A percentile compares a stretch with the other conserved stretches of the same genome.
phyloP scores from a whole-genome alignment of 2,797 vertebrate genomes.

The Syngnathus acus region DNA sequence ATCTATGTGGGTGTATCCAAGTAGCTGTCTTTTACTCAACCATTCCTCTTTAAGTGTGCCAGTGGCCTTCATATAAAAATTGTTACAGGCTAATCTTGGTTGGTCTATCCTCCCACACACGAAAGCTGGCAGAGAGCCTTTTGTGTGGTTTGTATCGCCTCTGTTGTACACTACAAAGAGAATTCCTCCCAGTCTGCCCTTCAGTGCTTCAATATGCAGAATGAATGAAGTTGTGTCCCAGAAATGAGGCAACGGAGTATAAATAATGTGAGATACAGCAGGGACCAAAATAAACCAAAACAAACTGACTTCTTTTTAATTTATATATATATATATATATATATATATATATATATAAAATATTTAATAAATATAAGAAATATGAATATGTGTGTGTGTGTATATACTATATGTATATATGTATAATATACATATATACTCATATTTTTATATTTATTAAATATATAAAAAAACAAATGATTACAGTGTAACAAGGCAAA shows the following conservation, averaged over 20 bases:
- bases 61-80: conserved; percentile 9
- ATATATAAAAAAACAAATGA: neutral
- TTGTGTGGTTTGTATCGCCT: conserved; percentile 54
- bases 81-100: conserved; percentile 12
- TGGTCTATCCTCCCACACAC: conserved; percentile 23
- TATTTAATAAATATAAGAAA: too few relatives aligned
- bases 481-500: neutral
- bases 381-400: too few relatives aligned
- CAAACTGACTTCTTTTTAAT: neutral
- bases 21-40: neutral
- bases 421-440: too few relatives aligned
- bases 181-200: conserved; percentile 49
- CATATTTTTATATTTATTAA: too few relatives aligned
- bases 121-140: conserved; percentile 28
- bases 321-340: too few relatives aligned
- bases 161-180: conserved; percentile 40
- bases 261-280: conserved; percentile 45
- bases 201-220: conserved; percentile 38
- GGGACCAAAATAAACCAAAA: neutral
- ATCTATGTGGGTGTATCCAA: neutral
- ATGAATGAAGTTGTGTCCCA: conserved; percentile 33
- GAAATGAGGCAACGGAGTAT: conserved; percentile 49
- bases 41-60: neutral
- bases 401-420: too few relatives aligned
- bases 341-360: too few relatives aligned